Conservation (phyloP, 2,797 vertebrate genomes). For the Argya squamiceps region DNA sequence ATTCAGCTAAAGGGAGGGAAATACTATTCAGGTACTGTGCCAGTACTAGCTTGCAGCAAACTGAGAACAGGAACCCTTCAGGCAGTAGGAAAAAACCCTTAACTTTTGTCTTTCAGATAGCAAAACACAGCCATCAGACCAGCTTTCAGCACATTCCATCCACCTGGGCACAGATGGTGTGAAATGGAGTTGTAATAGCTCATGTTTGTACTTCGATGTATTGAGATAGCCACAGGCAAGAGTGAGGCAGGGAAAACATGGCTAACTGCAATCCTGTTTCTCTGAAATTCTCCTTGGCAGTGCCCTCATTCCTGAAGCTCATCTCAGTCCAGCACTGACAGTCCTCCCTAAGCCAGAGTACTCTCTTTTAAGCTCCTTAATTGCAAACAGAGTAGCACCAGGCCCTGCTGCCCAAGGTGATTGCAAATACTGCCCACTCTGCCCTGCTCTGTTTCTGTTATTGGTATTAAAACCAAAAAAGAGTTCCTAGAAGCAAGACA, state of each 20-base stretch:
- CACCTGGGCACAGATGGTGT: neutral
- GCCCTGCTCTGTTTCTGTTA: neutral
- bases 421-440: neutral
- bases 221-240: neutral
- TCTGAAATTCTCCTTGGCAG: neutral
- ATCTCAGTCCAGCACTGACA: accelerated
- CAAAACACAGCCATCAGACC: neutral
- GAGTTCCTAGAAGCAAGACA: neutral
- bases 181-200: neutral
- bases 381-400: neutral
- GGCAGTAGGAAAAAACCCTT: neutral
- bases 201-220: neutral
- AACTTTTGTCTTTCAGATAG: neutral
- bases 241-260: neutral
- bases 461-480: neutral
- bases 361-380: neutral
- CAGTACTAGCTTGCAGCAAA: neutral
- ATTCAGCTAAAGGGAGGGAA: neutral
- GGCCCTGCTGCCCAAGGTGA: neutral
- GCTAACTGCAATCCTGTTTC: neutral
- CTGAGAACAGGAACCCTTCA: neutral
- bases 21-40: neutral
- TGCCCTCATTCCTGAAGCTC: neutral
- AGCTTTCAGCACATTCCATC: neutral
- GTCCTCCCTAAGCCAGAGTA: neutral